These are phyloP conservation scores for Camponotus pennsylvanicus DNA, from an alignment of 1,140 invertebrate genomes.

Conservation along the genomic window DNA sequence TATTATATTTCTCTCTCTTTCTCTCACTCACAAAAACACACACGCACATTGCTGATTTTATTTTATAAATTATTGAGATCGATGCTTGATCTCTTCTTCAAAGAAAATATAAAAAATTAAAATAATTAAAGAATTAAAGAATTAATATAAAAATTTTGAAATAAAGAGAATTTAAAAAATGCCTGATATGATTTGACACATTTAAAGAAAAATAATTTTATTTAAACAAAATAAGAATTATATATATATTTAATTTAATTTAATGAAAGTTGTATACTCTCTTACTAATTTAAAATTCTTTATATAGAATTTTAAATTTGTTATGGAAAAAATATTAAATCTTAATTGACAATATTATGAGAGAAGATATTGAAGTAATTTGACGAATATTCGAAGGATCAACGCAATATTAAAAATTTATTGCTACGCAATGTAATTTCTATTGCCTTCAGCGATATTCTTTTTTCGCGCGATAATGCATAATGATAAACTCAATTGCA, in stretches of 20 bases:
- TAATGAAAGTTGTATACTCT: neutral
- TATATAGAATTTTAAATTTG: neutral
- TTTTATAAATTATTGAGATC: neutral
- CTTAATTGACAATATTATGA: neutral
- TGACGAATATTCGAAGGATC: neutral
- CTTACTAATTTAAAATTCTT: too few species aligned
- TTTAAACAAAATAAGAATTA: neutral
- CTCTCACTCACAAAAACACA: too few species aligned
- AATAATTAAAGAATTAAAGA: neutral
- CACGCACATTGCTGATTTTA: neutral
- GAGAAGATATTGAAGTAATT: neutral
- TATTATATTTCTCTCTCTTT: too few species aligned
- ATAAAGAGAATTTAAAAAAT: neutral
- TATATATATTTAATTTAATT: neutral
- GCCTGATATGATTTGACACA: neutral
- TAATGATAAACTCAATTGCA: conserved; percentile 57
- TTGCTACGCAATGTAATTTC: conserved; percentile 9
- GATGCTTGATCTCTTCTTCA: neutral
- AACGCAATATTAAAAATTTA: conserved; percentile 3
- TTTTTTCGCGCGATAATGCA: conserved; percentile 52
- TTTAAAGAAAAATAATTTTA: neutral
- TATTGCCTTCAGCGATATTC: conserved; percentile 26
- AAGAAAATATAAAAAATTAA: neutral
- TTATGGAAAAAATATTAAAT: neutral
- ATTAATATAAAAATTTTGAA: neutral